Evolutionary conservation across 2,888 invertebrate genomes (phyloP).

Genomic region (Acronicta leporina): DNA sequence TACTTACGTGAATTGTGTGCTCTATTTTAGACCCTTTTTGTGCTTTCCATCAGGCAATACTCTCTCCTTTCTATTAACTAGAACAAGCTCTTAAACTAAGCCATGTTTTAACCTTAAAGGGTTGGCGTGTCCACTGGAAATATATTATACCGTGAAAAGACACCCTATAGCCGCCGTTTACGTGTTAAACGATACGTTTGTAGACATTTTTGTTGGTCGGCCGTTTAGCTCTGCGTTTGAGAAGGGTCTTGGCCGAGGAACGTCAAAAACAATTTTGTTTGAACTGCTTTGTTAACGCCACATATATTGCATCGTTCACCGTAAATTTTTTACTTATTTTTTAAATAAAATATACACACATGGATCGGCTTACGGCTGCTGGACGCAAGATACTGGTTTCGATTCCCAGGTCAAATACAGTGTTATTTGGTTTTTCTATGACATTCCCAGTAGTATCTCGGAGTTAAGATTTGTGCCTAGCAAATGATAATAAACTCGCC

Average conservation of each 20-base stretch:
- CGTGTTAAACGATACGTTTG: conserved; percentile 21
- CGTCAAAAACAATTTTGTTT: conserved; percentile 38
- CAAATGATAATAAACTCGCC: no score
- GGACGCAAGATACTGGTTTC: no score
- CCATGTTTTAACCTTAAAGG: neutral
- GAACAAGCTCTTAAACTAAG: neutral
- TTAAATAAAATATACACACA: no score
- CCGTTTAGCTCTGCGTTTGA: conserved; percentile 31
- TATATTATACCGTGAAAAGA: conserved; percentile 1
- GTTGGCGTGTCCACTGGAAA: neutral
- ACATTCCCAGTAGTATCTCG: no score
- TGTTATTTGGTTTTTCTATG: no score
- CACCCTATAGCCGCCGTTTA: conserved; percentile 1
- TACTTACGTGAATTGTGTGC: no score
- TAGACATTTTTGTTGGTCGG: conserved; percentile 26
- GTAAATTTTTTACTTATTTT: no score
- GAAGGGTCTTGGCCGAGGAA: conserved; percentile 39
- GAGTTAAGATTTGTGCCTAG: no score
- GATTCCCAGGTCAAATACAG: no score
- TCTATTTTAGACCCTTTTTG: no score
- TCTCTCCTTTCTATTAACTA: neutral
- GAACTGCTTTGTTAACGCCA: conserved; percentile 18
- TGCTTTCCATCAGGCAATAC: no score
- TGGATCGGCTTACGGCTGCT: no score
- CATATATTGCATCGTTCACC: neutral